Conservation (phyloP, 2,797 vertebrate species). For the Eurystomus glaucurus region DNA sequence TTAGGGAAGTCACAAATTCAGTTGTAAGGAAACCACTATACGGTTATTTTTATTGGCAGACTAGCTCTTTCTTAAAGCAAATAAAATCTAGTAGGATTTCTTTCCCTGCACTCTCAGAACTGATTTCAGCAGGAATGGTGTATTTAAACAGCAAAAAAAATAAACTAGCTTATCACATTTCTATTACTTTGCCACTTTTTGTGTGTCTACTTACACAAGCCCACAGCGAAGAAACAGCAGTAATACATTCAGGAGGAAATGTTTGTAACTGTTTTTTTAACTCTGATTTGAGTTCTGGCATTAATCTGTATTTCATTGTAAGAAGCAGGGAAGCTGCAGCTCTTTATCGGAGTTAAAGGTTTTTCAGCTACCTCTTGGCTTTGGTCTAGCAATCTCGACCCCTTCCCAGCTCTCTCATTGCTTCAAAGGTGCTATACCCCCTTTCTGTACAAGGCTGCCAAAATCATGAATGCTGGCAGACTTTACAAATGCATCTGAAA, state of each 20-base stretch:
- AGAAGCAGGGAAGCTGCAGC: not conserved
- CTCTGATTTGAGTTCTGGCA: not conserved
- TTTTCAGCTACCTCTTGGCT: not conserved
- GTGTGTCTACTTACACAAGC: not conserved
- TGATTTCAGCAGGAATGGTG: not conserved
- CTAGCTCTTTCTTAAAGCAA: not conserved
- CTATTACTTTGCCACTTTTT: not conserved
- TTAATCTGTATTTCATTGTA: not conserved
- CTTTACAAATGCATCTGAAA: not conserved
- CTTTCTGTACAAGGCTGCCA: not conserved
- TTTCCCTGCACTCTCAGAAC: not conserved
- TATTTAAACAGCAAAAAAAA: not conserved
- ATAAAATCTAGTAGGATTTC: not conserved
- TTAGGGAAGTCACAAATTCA: not conserved
- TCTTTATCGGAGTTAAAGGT: not conserved
- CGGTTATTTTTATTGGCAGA: not conserved
- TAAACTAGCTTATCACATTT: not conserved
- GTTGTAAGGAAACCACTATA: not conserved
- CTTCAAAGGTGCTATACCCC: accelerated
- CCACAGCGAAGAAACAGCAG: not conserved
- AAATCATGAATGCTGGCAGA: not conserved
- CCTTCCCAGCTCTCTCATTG: not conserved
- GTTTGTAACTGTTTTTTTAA: not conserved
- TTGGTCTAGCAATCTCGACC: not conserved
- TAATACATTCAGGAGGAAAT: not conserved